These are phyloP conservation scores for Dexiosoma caninum DNA, from an alignment of 2,888 invertebrate genomes.

Conservation along the genomic window DNA sequence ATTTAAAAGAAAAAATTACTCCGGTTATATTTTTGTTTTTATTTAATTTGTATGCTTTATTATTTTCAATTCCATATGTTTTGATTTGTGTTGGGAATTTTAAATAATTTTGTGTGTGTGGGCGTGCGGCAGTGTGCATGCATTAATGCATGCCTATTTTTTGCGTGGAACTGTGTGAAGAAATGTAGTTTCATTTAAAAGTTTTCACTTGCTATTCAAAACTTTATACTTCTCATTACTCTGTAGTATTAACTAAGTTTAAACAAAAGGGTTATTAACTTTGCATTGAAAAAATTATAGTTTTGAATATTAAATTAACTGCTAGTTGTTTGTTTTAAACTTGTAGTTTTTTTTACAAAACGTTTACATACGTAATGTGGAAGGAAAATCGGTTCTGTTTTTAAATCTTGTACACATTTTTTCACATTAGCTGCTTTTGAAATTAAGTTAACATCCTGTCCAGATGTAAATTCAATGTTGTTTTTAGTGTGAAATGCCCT, in stretches of 20 bases:
- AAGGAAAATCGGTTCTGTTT: too few relatives aligned
- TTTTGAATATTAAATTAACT: conserved; percentile 25
- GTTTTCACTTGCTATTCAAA: background rate
- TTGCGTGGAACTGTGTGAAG: background rate
- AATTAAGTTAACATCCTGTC: too few relatives aligned
- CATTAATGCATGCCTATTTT: background rate
- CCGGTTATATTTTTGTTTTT: background rate
- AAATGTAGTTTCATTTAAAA: background rate
- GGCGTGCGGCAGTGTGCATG: background rate
- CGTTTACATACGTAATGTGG: background rate
- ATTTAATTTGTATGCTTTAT: conserved; percentile 3
- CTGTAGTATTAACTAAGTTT: background rate
- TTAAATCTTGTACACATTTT: too few relatives aligned
- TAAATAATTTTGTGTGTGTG: conserved; percentile 40
- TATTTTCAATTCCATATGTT: conserved; percentile 45
- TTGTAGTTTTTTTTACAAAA: background rate
- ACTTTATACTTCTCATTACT: background rate
- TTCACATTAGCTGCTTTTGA: too few relatives aligned
- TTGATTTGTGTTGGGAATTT: conserved; percentile 44
- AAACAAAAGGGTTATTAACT: conserved; percentile 45
- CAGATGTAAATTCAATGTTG: too few relatives aligned
- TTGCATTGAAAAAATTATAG: conserved; percentile 3
- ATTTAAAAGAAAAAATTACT: background rate
- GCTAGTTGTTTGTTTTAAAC: background rate
- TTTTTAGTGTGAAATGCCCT: too few relatives aligned